phyloP scores from a whole-genome alignment of 2,888 invertebrate species.

The Rhaphigaster nebulosa region DNA sequence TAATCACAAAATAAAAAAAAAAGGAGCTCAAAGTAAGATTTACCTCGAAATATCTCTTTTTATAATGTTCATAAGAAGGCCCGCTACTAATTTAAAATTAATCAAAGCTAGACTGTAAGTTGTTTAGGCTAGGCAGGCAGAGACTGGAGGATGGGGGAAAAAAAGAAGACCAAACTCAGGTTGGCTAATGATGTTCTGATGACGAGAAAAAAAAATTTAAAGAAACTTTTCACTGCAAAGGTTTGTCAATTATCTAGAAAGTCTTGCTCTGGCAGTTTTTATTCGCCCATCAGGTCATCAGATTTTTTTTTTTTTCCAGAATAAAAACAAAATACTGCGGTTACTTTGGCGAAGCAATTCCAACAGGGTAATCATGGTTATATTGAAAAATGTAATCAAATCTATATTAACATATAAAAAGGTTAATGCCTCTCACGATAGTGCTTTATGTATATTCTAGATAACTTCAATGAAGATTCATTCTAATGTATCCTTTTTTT shows the following conservation, averaged over 20 bases:
- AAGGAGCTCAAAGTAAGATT: too few relatives aligned
- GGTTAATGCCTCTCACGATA: too few relatives aligned
- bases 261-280: not conserved
- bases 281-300: not conserved
- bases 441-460: too few relatives aligned
- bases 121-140: not conserved
- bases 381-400: not conserved
- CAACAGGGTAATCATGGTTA: not conserved
- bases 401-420: too few relatives aligned
- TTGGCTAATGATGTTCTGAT: conserved; percentile 14
- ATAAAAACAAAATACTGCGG: not conserved
- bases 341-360: not conserved
- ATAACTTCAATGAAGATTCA: too few relatives aligned
- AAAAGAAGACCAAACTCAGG: not conserved
- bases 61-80: not conserved
- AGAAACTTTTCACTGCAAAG: not conserved
- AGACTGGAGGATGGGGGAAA: not conserved
- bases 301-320: not conserved
- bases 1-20: too few relatives aligned
- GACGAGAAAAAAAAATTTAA: not conserved
- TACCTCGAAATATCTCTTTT: not conserved
- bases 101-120: conserved; percentile 1
- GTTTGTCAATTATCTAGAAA: conserved; percentile 14
- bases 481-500: too few relatives aligned
- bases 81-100: not conserved